Conservation (phyloP, 2,888 invertebrate genomes). For the Mythimna albipuncta region DNA sequence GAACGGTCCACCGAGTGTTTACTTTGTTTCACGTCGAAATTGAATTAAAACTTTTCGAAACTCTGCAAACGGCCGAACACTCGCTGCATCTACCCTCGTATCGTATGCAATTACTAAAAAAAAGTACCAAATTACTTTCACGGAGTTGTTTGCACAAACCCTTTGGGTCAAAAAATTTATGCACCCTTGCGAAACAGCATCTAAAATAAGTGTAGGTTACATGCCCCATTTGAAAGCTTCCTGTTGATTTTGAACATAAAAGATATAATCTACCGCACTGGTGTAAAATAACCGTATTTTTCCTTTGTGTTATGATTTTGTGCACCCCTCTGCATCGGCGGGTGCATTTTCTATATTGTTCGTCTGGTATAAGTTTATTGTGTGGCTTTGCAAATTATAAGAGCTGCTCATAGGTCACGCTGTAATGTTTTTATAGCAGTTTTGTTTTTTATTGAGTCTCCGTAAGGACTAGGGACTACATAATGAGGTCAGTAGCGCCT, state of each 20-base stretch:
- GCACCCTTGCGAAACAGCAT: constrained; percentile 85
- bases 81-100: constrained; percentile 62
- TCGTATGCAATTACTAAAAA: constrained; percentile 79
- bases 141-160: constrained; percentile 84
- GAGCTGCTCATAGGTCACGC: constrained; percentile 56
- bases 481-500: constrained; percentile 17
- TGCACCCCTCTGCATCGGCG: constrained; percentile 80
- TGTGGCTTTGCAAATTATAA: constrained; percentile 74
- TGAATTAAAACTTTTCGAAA: constrained; percentile 80
- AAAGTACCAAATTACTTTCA: constrained; percentile 70
- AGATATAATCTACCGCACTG: constrained; percentile 90
- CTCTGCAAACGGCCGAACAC: constrained; percentile 65
- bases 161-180: constrained; percentile 87
- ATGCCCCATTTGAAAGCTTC: constrained; percentile 90
- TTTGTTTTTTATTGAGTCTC: constrained; percentile 27
- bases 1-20: constrained; percentile 75
- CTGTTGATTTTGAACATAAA: constrained; percentile 90
- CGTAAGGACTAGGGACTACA: background rate
- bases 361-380: constrained; percentile 70
- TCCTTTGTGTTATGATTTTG: constrained; percentile 87
- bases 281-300: constrained; percentile 90
- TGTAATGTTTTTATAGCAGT: constrained; percentile 42
- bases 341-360: constrained; percentile 79
- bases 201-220: constrained; percentile 90
- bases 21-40: constrained; percentile 77